phyloP scores from a whole-genome alignment of 2,888 invertebrate species.

The Spilarctia lutea region DNA sequence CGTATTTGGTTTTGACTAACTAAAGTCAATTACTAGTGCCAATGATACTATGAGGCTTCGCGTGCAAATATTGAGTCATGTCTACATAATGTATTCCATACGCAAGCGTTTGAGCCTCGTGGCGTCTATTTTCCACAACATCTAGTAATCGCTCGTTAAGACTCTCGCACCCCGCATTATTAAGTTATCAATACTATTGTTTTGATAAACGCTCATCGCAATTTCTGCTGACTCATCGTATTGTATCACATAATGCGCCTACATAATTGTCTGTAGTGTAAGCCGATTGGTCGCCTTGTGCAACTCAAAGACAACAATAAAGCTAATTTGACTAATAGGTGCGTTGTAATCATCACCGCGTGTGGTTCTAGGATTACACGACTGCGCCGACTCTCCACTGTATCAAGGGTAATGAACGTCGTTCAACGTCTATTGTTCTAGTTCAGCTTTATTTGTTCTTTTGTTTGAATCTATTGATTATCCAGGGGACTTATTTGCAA shows the following conservation, averaged over 20 bases:
- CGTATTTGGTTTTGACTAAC: constrained; percentile 64
- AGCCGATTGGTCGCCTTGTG: constrained; percentile 81
- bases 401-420: constrained; percentile 75
- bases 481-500: constrained; percentile 33
- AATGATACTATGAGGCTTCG: constrained; percentile 54
- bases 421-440: constrained; percentile 80
- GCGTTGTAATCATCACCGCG: constrained; percentile 85
- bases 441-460: constrained; percentile 61
- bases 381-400: constrained; percentile 70
- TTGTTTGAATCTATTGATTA: constrained; percentile 48
- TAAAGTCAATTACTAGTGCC: constrained; percentile 36
- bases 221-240: constrained; percentile 84
- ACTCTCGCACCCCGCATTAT: constrained; percentile 79
- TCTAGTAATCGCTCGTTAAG: constrained; percentile 80
- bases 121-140: constrained; percentile 73
- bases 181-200: constrained; percentile 87
- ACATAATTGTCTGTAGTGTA: constrained; percentile 82
- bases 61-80: constrained; percentile 70
- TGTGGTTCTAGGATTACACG: constrained; percentile 84
- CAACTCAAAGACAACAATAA: constrained; percentile 82
- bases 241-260: constrained; percentile 75
- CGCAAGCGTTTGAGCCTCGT: constrained; percentile 65
- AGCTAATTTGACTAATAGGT: constrained; percentile 87
- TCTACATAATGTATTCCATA: constrained; percentile 74
- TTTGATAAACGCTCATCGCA: constrained; percentile 83